A percentile compares a stretch with the other conserved stretches of the same genome.
These are phyloP conservation scores for Climacteris rufus DNA, from an alignment of 2,113 vertebrate genomes.

Conservation along the genomic window DNA sequence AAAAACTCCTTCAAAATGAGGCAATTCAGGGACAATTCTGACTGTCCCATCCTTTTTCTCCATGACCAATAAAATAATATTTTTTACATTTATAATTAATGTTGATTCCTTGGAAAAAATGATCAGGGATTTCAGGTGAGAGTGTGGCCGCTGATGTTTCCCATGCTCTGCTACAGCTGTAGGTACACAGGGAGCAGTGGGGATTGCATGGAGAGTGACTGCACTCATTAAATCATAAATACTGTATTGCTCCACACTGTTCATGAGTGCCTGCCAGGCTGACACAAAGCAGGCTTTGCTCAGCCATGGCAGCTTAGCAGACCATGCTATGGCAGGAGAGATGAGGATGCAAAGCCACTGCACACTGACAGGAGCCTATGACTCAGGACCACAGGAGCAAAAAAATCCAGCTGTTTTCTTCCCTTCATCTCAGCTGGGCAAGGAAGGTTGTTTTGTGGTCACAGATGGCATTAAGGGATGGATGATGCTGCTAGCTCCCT, in stretches of 20 bases:
- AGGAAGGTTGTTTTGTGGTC: background rate
- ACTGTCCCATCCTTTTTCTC: background rate
- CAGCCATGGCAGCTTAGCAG: background rate
- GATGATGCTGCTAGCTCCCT: background rate
- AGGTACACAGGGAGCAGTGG: background rate
- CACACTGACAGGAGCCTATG: background rate
- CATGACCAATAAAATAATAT: fast-evolving
- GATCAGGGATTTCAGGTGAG: background rate
- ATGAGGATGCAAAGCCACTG: background rate
- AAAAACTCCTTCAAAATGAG: background rate
- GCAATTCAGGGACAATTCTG: background rate
- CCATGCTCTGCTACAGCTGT: background rate
- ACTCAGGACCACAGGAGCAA: background rate
- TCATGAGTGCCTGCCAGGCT: background rate
- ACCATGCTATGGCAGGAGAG: background rate
- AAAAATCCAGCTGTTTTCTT: background rate
- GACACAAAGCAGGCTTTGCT: fast-evolving
- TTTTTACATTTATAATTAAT: background rate
- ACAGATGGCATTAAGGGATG: background rate
- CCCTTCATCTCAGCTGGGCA: background rate
- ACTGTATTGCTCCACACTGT: background rate
- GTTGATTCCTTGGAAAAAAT: background rate
- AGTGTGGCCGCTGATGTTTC: fast-evolving
- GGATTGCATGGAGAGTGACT: background rate
- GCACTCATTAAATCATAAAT: background rate